A percentile compares a stretch with the other conserved stretches of the same genome.
These are phyloP conservation scores for Podarcis muralis DNA, from an alignment of 2,113 vertebrate species.

Conservation along the genomic window DNA sequence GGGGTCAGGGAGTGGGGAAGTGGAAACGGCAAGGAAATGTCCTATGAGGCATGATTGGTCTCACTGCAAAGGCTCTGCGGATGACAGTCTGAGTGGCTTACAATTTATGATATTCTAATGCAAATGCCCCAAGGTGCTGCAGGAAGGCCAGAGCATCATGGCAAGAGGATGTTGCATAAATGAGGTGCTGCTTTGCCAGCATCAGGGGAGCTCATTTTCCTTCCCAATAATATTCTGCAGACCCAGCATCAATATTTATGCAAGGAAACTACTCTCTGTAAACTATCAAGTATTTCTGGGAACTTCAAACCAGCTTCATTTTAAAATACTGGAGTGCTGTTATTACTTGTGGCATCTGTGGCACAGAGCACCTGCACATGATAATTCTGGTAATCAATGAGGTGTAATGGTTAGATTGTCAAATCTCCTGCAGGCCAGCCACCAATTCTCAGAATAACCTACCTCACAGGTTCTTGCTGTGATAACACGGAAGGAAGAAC, in stretches of 20 bases:
- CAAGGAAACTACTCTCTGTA: conserved; percentile 6
- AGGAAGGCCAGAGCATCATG: conserved; percentile 4
- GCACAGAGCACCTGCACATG: not conserved
- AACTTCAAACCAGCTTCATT: not conserved
- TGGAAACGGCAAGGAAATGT: conserved; percentile 9
- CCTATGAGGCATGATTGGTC: not conserved
- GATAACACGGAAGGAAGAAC: not conserved
- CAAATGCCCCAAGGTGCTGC: conserved; percentile 14
- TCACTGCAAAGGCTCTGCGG: conserved; percentile 11
- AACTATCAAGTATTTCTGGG: conserved; percentile 21
- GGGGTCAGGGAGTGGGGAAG: not conserved
- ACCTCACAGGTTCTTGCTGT: not conserved
- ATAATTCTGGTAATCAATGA: not conserved
- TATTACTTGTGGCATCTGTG: not conserved
- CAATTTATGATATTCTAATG: conserved; percentile 39
- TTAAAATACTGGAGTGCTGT: not conserved
- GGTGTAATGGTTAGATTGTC: not conserved
- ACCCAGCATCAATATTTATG: conserved; percentile 41
- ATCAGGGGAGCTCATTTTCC: conserved; percentile 22
- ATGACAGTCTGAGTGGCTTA: conserved; percentile 36
- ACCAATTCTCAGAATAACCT: no score
- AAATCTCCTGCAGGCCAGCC: no score
- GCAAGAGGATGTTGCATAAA: conserved; percentile 29
- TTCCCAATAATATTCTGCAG: conserved; percentile 37
- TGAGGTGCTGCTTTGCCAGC: conserved; percentile 9